phyloP scores from a whole-genome alignment of 2,113 vertebrate genomes.

The Myotis yumanensis region DNA sequence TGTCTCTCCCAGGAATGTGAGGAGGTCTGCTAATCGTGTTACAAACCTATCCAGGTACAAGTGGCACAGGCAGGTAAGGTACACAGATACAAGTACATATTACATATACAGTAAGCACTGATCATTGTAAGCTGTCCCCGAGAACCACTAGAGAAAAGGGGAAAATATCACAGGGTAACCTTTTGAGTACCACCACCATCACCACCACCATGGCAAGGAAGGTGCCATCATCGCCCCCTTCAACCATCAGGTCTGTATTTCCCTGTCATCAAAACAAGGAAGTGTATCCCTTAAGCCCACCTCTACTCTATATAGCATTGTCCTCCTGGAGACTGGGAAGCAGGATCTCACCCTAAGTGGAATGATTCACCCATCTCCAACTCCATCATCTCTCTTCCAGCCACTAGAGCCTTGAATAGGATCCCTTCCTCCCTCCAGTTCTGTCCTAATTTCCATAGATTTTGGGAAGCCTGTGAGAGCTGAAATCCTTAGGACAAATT shows the following conservation, averaged over 20 bases:
- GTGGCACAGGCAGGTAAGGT: not conserved
- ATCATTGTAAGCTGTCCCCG: not conserved
- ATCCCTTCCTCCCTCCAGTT: not conserved
- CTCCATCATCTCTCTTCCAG: not conserved
- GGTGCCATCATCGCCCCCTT: not conserved
- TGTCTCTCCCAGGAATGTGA: not conserved
- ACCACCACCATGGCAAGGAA: not conserved
- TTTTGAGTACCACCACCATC: not conserved
- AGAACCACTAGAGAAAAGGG: not conserved
- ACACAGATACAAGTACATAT: not conserved
- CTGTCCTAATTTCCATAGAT: not conserved
- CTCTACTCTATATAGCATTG: not conserved
- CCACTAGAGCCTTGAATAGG: not conserved
- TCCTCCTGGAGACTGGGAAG: not conserved
- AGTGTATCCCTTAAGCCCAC: not conserved
- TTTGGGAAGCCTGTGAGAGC: not conserved
- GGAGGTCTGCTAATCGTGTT: not conserved
- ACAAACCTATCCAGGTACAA: not conserved
- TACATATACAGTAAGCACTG: not conserved
- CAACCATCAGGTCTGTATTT: not conserved
- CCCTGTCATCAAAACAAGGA: not conserved
- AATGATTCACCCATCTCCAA: not conserved
- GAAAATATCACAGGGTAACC: not conserved
- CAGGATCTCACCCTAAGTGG: not conserved
- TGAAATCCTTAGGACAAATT: not conserved